A percentile compares a stretch with the other conserved stretches of the same genome.
phyloP scores from a whole-genome alignment of 2,797 vertebrate genomes.

The Calcarius lapponicus region DNA sequence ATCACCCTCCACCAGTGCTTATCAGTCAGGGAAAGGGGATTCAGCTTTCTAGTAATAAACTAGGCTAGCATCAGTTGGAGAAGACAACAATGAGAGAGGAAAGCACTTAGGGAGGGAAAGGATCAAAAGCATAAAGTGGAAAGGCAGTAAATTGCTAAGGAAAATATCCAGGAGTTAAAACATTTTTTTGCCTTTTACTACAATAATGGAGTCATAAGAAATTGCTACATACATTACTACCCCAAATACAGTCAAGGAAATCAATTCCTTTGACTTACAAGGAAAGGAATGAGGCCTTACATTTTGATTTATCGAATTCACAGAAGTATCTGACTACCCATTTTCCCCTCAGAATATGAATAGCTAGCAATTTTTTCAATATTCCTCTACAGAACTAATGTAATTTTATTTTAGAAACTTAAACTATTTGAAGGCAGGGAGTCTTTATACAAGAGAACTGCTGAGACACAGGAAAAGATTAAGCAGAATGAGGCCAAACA shows the following conservation, averaged over 20 bases:
- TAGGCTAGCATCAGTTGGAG: not conserved
- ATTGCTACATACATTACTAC: not conserved
- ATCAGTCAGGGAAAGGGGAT: not conserved
- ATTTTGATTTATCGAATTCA: not conserved
- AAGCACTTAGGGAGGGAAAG: not conserved
- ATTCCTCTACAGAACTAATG: not conserved
- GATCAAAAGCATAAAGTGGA: not conserved
- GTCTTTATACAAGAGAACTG: not conserved
- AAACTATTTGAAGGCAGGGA: not conserved
- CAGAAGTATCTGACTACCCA: not conserved
- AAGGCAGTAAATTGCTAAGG: not conserved
- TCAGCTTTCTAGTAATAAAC: not conserved
- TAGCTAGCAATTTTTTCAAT: not conserved
- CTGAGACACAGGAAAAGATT: not conserved
- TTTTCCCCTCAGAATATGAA: not conserved
- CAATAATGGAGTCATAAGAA: not conserved
- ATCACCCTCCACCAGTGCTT: not conserved
- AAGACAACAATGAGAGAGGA: not conserved
- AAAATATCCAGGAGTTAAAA: not conserved
- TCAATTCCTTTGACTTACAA: not conserved
- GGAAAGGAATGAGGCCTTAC: not conserved
- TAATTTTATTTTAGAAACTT: not conserved
- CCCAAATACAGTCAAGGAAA: not conserved
- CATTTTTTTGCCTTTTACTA: not conserved
- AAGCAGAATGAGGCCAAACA: not conserved